Percentiles rank a stretch among this genome's conserved stretches.
These are phyloP conservation scores for Melipona quadrifasciata DNA, from an alignment of 1,140 invertebrate species.

Conservation along the genomic window DNA sequence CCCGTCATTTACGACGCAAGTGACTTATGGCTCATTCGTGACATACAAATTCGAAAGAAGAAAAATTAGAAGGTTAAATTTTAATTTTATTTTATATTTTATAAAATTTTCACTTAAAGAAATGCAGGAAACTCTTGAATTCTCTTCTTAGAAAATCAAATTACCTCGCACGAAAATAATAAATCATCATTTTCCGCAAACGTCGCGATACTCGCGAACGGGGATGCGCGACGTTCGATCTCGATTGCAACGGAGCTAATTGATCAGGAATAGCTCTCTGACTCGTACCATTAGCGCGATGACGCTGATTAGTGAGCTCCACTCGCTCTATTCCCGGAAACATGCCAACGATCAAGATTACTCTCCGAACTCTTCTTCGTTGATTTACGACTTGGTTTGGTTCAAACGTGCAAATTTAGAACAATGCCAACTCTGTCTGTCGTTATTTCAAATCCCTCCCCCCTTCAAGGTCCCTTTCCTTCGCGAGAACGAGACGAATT, in stretches of 20 bases:
- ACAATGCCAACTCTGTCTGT: background rate
- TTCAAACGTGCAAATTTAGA: background rate
- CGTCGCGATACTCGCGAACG: background rate
- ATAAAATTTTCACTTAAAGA: no score
- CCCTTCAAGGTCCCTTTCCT: background rate
- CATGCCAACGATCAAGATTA: background rate
- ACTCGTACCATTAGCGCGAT: background rate
- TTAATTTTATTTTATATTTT: no score
- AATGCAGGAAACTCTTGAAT: no score
- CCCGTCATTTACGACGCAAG: background rate
- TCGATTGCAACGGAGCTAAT: background rate
- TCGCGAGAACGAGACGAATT: background rate
- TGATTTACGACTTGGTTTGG: background rate
- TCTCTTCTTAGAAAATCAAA: no score
- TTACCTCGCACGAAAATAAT: no score
- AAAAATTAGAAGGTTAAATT: no score
- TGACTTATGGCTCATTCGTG: background rate
- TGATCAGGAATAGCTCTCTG: conserved; percentile 6
- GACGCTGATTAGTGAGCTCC: conserved; percentile 13
- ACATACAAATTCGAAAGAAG: no score
- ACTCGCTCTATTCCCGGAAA: conserved; percentile 10
- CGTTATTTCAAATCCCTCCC: background rate
- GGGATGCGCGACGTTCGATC: background rate
- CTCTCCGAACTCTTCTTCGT: background rate
- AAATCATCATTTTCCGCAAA: background rate